A percentile compares a stretch with the other conserved stretches of the same genome.
These are phyloP conservation scores for Zoroaster sp. DNA, from an alignment of 53 echinoderm and acorn worm genomes.

Conservation along the genomic window DNA sequence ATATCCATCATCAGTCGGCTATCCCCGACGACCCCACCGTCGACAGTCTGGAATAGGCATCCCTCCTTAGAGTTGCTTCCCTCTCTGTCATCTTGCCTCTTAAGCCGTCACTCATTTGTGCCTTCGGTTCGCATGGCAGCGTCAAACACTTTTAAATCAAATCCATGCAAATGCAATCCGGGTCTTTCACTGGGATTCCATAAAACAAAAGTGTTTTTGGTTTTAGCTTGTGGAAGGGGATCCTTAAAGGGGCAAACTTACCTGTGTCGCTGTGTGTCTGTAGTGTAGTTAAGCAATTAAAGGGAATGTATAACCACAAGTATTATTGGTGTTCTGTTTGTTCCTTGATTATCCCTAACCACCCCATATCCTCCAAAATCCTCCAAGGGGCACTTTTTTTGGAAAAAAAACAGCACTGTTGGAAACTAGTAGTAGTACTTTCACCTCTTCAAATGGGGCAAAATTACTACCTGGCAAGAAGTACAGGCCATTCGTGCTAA, in stretches of 20 bases:
- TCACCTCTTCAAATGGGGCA: no score
- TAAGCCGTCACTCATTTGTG: slow-evolving; percentile 47
- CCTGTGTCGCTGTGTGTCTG: no score
- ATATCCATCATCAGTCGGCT: not conserved
- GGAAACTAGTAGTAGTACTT: no score
- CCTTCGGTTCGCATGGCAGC: slow-evolving; percentile 25
- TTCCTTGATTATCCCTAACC: no score
- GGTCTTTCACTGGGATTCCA: slow-evolving; percentile 32
- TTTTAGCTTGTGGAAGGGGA: not conserved
- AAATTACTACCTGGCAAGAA: no score
- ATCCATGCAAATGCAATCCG: slow-evolving; percentile 36
- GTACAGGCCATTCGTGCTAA: no score
- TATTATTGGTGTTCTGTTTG: no score
- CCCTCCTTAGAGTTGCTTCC: not conserved
- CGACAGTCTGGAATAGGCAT: not conserved
- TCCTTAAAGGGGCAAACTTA: not conserved
- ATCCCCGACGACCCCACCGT: not conserved
- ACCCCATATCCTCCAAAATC: no score
- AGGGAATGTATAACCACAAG: no score
- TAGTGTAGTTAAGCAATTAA: no score
- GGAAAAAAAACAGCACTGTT: no score
- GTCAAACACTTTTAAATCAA: slow-evolving; percentile 42
- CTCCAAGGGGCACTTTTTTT: no score
- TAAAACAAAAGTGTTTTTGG: not conserved
- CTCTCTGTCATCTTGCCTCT: slow-evolving; percentile 27